A percentile compares a stretch with the other conserved stretches of the same genome.
Evolutionary conservation across 1,140 invertebrate genomes (phyloP).

Genomic region (Zaprionus africanus): DNA sequence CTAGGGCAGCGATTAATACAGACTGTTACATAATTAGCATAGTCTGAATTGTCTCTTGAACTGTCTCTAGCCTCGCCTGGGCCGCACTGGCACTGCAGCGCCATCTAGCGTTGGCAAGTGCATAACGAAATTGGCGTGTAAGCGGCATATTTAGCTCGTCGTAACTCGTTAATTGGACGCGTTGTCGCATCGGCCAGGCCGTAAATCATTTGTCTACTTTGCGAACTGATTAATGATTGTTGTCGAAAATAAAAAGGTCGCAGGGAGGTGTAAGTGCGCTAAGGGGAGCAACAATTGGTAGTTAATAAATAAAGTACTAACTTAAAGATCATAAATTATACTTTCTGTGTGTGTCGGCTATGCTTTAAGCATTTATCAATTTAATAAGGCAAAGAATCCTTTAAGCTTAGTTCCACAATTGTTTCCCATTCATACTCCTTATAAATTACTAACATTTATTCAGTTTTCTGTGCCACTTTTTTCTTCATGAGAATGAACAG

Average conservation of each 20-base stretch:
- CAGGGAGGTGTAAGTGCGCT: no score
- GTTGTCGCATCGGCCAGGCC: constrained; percentile 55
- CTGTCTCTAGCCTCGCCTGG: background rate
- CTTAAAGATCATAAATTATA: no score
- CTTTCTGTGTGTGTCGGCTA: no score
- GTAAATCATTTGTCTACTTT: constrained; percentile 55
- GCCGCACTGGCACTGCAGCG: constrained; percentile 18
- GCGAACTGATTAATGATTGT: constrained; percentile 48
- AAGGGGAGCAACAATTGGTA: no score
- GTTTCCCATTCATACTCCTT: no score
- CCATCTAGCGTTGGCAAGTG: constrained; percentile 30
- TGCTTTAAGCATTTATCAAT: no score
- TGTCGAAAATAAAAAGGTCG: background rate
- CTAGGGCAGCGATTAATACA: constrained; percentile 42
- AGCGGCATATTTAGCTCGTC: constrained; percentile 63
- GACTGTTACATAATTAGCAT: constrained; percentile 46
- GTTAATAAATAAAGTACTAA: no score
- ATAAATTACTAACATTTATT: background rate
- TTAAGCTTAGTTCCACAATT: no score
- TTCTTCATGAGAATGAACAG: background rate
- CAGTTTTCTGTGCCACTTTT: background rate
- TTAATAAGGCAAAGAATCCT: no score
- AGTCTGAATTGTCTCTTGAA: constrained; percentile 34
- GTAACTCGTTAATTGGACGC: constrained; percentile 59
- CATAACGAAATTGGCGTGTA: constrained; percentile 52